Conservation (phyloP, 2,888 invertebrate genomes). For the Ormyrus labotus region DNA sequence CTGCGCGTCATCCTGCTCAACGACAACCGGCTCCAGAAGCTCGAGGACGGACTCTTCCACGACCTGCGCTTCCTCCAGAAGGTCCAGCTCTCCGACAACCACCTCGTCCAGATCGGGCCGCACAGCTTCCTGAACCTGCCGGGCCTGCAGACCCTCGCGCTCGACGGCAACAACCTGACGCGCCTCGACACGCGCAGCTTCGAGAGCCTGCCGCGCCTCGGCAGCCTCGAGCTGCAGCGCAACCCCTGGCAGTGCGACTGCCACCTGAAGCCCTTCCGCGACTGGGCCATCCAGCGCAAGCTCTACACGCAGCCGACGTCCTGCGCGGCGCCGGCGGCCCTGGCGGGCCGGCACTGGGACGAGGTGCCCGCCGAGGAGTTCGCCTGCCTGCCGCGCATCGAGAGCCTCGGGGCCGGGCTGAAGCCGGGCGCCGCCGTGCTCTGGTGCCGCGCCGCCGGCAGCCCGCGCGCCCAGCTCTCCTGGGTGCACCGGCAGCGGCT, state of each 20-base stretch:
- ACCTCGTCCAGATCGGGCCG: conserved; percentile 82
- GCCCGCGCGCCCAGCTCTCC: conserved; percentile 85
- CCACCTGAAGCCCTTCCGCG: conserved; percentile 85
- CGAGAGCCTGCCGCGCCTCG: conserved; percentile 81
- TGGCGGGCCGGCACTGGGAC: conserved; percentile 85
- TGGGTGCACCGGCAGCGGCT: conserved; percentile 70
- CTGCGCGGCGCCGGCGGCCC: conserved; percentile 83
- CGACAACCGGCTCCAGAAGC: conserved; percentile 84
- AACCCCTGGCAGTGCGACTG: conserved; percentile 96
- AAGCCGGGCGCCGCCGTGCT: conserved; percentile 78
- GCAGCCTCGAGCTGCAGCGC: conserved; percentile 85
- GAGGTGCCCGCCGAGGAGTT: conserved; percentile 84
- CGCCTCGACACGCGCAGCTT: conserved; percentile 82
- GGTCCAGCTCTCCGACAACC: conserved; percentile 87
- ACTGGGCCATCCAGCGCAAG: conserved; percentile 85
- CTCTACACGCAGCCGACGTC: conserved; percentile 86
- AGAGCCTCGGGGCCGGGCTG: conserved; percentile 71
- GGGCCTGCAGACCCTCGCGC: conserved; percentile 81
- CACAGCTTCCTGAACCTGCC: conserved; percentile 85
- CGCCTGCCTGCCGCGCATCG: conserved; percentile 88
- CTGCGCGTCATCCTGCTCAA: conserved; percentile 85
- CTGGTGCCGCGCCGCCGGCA: conserved; percentile 84
- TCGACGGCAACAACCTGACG: conserved; percentile 86
- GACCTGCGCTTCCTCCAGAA: conserved; percentile 85
- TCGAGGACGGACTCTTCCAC: conserved; percentile 87